Conservation (phyloP, 2,797 vertebrate genomes). For the Craterocephalus amniculus region DNA sequence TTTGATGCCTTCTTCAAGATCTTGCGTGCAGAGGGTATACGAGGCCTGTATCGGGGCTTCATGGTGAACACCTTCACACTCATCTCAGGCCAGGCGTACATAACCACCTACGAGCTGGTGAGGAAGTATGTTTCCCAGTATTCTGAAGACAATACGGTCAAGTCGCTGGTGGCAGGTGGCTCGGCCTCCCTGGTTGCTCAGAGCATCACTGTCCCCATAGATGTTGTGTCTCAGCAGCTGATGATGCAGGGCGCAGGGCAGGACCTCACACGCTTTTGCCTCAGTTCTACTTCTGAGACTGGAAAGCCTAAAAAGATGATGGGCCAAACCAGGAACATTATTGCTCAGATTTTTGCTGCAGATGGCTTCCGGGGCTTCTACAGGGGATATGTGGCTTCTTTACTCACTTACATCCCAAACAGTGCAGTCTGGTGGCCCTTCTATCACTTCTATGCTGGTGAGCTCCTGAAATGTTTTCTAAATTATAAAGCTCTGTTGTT, state of each 20-base stretch:
- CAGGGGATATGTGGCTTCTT: conserved; percentile 93
- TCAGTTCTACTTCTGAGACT: conserved; percentile 53
- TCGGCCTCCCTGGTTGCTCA: conserved; percentile 95
- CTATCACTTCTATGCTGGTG: conserved; percentile 98
- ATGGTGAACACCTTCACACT: conserved; percentile 97
- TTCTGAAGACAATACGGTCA: conserved; percentile 90
- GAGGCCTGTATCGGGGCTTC: conserved; percentile 93
- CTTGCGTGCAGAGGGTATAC: conserved; percentile 85
- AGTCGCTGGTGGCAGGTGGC: conserved; percentile 94
- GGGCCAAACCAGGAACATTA: conserved; percentile 92
- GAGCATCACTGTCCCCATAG: conserved; percentile 97
- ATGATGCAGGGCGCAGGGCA: conserved; percentile 96
- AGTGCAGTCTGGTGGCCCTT: conserved; percentile 99
- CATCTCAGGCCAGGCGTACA: conserved; percentile 96
- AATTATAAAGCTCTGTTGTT: neutral
- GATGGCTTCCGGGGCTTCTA: conserved; percentile 95
- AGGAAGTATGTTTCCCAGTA: conserved; percentile 92
- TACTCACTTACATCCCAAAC: conserved; percentile 98
- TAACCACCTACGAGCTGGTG: conserved; percentile 97
- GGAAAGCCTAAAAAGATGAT: conserved; percentile 80
- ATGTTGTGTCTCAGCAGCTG: conserved; percentile 94
- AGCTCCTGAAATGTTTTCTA: conserved; percentile 19
- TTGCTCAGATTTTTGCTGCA: conserved; percentile 89
- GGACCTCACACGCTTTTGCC: conserved; percentile 89
- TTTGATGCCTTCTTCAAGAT: conserved; percentile 95